These are phyloP conservation scores for Holacanthus passer DNA, from an alignment of 2,113 vertebrate species.

Conservation along the genomic window DNA sequence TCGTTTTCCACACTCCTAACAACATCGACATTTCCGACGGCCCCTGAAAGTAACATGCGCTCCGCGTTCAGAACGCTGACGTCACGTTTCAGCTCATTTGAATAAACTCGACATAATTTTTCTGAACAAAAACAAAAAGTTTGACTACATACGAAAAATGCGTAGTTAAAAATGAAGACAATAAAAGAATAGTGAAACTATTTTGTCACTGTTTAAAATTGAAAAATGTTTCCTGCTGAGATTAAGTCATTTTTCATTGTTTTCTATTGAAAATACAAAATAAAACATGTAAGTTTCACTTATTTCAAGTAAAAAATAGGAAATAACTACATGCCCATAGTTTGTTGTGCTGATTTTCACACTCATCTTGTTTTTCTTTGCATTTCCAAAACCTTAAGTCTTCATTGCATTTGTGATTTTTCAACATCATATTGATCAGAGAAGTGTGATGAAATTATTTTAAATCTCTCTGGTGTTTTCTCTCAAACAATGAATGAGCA, in stretches of 20 bases:
- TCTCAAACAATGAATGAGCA: background rate
- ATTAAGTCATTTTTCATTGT: background rate
- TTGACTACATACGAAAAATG: background rate
- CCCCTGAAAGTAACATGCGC: constrained; percentile 15
- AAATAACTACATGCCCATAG: background rate
- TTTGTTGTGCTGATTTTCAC: no score
- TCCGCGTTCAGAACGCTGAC: constrained; percentile 48
- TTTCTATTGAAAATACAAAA: background rate
- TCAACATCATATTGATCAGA: background rate
- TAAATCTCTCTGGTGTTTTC: background rate
- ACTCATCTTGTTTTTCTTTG: background rate
- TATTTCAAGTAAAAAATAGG: background rate
- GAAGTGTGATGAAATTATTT: background rate
- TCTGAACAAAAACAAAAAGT: accelerated
- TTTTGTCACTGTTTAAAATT: no score
- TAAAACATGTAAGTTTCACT: background rate
- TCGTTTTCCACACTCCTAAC: background rate
- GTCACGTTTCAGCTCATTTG: constrained; percentile 46
- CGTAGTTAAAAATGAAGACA: no score
- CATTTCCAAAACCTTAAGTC: background rate
- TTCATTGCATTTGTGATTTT: background rate
- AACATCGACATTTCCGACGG: background rate
- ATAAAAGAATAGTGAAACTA: no score
- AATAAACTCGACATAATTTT: constrained; percentile 32
- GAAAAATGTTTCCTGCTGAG: no score